Percentiles rank a stretch among this genome's conserved stretches.
Evolutionary conservation across 2,113 vertebrate genomes (phyloP).

Genomic region (Sakesphorus luctuosus): DNA sequence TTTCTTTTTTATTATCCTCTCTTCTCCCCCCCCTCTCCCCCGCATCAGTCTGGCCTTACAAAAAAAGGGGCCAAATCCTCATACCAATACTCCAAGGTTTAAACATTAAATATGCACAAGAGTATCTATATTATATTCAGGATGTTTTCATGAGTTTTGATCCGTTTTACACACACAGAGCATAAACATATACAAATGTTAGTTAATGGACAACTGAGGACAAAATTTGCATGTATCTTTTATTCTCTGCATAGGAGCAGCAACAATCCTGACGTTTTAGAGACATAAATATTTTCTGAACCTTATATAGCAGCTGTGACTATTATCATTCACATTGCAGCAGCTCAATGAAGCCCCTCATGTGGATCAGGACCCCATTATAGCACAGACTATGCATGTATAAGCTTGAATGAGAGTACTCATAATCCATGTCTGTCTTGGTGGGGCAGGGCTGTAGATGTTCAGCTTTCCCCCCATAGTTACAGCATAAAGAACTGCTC

Average conservation of each 20-base stretch:
- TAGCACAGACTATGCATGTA: not conserved
- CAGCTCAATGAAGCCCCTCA: not conserved
- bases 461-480: not conserved
- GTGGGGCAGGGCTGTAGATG: not conserved
- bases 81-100: not conserved
- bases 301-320: not conserved
- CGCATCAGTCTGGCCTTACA: not conserved
- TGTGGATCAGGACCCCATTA: not conserved
- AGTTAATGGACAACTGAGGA: not conserved
- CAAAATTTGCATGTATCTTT: not conserved
- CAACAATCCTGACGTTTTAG: not conserved
- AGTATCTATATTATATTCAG: not conserved
- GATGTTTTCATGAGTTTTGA: not conserved
- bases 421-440: not conserved
- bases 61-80: not conserved
- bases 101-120: not conserved
- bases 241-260: not conserved
- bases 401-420: not conserved
- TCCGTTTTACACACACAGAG: not conserved
- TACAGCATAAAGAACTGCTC: not conserved
- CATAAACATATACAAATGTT: not conserved
- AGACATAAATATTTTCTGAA: not conserved
- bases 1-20: too few species aligned
- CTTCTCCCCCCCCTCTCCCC: too few species aligned
- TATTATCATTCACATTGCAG: not conserved